Conservation (phyloP, 2,888 invertebrate genomes). For the Parnassius mnemosyne region DNA sequence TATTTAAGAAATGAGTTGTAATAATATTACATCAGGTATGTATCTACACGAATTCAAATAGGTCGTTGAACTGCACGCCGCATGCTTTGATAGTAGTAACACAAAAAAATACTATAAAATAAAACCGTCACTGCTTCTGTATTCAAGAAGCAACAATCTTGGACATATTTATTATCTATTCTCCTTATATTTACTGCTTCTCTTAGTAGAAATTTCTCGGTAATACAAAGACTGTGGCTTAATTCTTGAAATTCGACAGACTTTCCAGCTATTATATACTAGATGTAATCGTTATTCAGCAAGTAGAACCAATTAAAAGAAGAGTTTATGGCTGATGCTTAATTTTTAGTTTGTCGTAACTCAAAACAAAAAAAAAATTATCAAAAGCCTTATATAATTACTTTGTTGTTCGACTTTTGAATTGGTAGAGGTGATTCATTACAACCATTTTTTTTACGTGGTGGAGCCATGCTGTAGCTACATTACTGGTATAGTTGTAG, state of each 20-base stretch:
- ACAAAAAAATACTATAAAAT: slow-evolving; percentile 24
- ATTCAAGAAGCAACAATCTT: slow-evolving; percentile 21
- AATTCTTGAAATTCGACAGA: slow-evolving; percentile 11
- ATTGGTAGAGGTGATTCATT: too few species aligned
- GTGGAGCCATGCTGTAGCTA: too few species aligned
- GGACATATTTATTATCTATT: slow-evolving; percentile 27
- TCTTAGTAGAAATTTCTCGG: slow-evolving; percentile 20
- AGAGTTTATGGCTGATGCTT: neutral
- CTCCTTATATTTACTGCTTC: slow-evolving; percentile 25
- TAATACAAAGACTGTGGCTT: slow-evolving; percentile 10
- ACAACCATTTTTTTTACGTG: too few species aligned
- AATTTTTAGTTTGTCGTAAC: neutral
- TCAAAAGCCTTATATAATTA: too few species aligned
- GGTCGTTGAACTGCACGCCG: slow-evolving; percentile 13
- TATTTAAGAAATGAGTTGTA: neutral
- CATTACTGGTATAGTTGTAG: too few species aligned
- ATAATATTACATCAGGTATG: slow-evolving; percentile 4
- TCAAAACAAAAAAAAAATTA: too few species aligned
- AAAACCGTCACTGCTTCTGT: slow-evolving; percentile 21
- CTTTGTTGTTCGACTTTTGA: too few species aligned
- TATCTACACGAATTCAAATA: slow-evolving; percentile 7
- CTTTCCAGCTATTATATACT: slow-evolving; percentile 7
- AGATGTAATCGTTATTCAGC: neutral
- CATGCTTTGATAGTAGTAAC: slow-evolving; percentile 14
- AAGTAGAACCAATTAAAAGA: slow-evolving; percentile 1